Base-by-base conservation (phyloP, 2,113 vertebrate species). In the Holacanthus passer region DNA sequence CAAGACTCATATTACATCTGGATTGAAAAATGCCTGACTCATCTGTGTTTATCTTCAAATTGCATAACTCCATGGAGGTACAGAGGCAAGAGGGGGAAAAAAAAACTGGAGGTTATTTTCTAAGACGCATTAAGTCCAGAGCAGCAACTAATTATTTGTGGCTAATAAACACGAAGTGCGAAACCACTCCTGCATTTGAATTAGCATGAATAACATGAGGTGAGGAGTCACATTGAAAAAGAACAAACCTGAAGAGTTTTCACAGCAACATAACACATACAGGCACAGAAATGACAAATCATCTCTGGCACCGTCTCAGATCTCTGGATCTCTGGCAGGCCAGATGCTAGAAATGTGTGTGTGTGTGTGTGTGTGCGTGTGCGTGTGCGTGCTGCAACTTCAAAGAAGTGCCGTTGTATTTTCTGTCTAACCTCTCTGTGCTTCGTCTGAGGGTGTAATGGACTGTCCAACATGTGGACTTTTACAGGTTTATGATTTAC, bases 381-480 rank as follows among this genome's bases (percentile, higher is more conserved):
- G 45, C 32, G 60, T 74, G 43, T 45, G 43, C 2, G 53, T 60
- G 43, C 53, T 3, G 6, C 35, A 56, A 24, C 17, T 65, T 50
- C 19, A 55, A 1, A n/a, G 22, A 73, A 12, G 41, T 27, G 1
- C 35, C n/a, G 43, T 39, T 47, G 37, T 9, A 43, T 62, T 60
- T 60, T 35, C 11, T 77, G 8, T 17, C 5, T 41, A 35, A 62
- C 22, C 48, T 55, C 11, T 55, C 17, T 35, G 37, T 41, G 24
- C 12, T 17, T 53, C 60, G 9, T 27, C 39, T 22, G 24, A 29
- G 31, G 56, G 16, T 75, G 55, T 27, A 45, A 45, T 6, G 11
- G 52, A 50, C 17, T 48, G 17, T 71, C 58, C 2, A 79, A 65
- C 78, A 52, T 63, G 67, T 73, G 56, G 47, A 68, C 48, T 29